Conservation (phyloP, 2,113 vertebrate species). For the Monopterus albus region DNA sequence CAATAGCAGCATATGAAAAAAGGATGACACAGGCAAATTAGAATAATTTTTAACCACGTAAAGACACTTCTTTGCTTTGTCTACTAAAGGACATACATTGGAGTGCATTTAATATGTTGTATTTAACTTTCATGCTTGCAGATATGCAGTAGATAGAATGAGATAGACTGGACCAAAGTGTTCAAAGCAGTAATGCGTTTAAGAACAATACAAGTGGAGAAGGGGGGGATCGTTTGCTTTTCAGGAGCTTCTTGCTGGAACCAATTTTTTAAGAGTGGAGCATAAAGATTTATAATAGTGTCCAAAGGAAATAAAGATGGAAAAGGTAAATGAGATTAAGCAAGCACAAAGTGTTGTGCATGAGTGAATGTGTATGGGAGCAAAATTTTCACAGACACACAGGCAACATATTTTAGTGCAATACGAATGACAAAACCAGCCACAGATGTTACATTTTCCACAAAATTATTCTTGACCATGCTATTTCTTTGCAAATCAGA, state of each 20-base stretch:
- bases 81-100: neutral
- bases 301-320: slow-evolving; percentile 19
- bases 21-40: slow-evolving; percentile 2
- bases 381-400: slow-evolving; percentile 10
- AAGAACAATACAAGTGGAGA: slow-evolving; percentile 12
- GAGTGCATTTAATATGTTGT: neutral
- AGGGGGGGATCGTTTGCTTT: neutral
- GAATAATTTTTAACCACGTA: slow-evolving; percentile 23
- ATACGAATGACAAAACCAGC: neutral
- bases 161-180: neutral
- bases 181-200: slow-evolving; percentile 1
- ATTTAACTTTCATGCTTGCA: slow-evolving; percentile 3
- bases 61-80: slow-evolving; percentile 12
- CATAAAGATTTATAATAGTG: slow-evolving; percentile 3
- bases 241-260: neutral
- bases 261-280: slow-evolving; percentile 1
- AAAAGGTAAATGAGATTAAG: slow-evolving; percentile 27
- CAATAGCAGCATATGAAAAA: neutral
- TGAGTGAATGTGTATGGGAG: slow-evolving; percentile 27
- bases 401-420: neutral
- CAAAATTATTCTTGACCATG: neutral
- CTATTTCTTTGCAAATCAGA: neutral
- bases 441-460: neutral
- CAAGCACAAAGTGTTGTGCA: slow-evolving; percentile 21
- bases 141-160: neutral